Evolutionary conservation across 2,113 vertebrate species (phyloP).

Genomic region (Bothrops jararaca): DNA sequence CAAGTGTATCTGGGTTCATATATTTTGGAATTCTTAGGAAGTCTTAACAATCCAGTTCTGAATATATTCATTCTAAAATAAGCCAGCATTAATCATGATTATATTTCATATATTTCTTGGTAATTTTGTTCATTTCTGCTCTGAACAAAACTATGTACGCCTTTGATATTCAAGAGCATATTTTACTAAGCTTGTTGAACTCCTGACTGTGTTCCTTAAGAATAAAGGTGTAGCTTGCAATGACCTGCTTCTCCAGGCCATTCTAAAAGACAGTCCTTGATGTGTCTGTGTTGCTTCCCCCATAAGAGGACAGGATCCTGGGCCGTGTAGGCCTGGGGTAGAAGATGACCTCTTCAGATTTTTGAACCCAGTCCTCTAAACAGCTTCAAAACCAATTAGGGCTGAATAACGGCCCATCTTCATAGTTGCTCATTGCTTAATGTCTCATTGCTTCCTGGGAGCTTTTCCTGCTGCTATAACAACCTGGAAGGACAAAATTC

Average conservation of each 20-base stretch:
- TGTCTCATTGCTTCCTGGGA: neutral
- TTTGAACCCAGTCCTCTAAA: too few species aligned
- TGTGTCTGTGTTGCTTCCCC: too few species aligned
- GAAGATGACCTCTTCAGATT: neutral
- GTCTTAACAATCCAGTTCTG: neutral
- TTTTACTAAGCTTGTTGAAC: too few species aligned
- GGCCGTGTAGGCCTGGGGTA: neutral
- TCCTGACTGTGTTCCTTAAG: neutral
- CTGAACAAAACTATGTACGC: neutral
- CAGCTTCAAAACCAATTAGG: neutral
- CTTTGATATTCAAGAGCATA: neutral
- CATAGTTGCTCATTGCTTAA: neutral
- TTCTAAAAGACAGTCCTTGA: neutral
- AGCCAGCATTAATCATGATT: neutral
- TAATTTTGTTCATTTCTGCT: neutral
- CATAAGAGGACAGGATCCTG: neutral
- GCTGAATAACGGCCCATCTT: neutral
- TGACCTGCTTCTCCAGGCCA: neutral
- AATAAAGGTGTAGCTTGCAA: neutral
- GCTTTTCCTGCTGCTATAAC: neutral
- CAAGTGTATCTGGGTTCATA: neutral
- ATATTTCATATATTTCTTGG: neutral
- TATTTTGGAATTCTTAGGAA: neutral
- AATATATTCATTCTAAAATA: neutral
- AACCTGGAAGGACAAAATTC: neutral